These are phyloP conservation scores for Peromyscus eremicus DNA, from an alignment of 2,797 vertebrate genomes.

Conservation along the genomic window DNA sequence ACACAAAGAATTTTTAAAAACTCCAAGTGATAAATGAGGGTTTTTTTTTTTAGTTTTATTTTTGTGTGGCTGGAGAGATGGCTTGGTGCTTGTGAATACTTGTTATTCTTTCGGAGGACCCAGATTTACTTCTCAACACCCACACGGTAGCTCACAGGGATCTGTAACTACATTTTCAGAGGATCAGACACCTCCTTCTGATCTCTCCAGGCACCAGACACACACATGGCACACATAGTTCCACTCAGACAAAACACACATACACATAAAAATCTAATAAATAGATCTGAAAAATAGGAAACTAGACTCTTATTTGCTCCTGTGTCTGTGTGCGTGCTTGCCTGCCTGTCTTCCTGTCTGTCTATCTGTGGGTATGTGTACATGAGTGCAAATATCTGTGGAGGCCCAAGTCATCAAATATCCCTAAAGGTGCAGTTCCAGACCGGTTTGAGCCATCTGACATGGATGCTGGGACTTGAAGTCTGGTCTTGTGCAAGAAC, in stretches of 20 bases:
- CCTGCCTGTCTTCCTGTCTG: background rate
- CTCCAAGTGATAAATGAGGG: background rate
- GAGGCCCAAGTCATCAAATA: background rate
- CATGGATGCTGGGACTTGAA: too few species aligned
- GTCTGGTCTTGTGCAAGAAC: background rate
- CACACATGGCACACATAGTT: background rate
- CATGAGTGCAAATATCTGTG: background rate
- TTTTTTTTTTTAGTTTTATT: background rate
- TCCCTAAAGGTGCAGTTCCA: background rate
- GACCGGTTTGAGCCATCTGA: background rate
- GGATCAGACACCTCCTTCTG: background rate
- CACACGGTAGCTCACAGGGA: background rate
- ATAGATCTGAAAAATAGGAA: background rate
- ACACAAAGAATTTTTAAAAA: background rate
- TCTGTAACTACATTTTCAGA: background rate
- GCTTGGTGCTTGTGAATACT: background rate
- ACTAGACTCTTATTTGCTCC: background rate
- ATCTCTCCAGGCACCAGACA: background rate
- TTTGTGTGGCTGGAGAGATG: background rate
- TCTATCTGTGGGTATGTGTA: background rate
- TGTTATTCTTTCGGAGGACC: background rate
- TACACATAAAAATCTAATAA: background rate
- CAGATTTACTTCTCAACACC: background rate
- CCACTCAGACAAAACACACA: background rate
- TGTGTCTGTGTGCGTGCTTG: rapidly evolving